Evolutionary conservation across 2,797 vertebrate species (phyloP), one percentile per base, ranked within the genome.

Genomic region (Rhynchonycteris naso): DNA sequence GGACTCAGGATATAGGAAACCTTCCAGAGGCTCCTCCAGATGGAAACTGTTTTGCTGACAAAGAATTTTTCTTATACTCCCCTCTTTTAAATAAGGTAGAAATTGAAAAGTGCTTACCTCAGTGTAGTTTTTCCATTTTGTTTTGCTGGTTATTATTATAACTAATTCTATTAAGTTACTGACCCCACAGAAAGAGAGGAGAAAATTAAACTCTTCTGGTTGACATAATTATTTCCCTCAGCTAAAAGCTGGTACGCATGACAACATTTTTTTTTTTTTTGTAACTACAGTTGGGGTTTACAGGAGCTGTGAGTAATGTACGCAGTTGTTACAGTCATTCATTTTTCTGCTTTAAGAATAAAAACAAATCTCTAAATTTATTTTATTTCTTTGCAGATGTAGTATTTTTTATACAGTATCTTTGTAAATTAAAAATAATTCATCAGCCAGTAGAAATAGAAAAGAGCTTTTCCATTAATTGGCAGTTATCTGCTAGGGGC

Each of bases 391-490:
- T 90, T 89, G 43, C 91, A 95, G 89, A 43, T 91, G 76, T 33
- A 80, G 59, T 82, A 33, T 81, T 87, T 66, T 61, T 35, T 78
- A 26, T 61, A 85, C 1, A 80, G 26, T 76, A 38, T 86, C 22
- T 86, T 97, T 93, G 92, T 86, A 86, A 90, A 71, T 79, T 75
- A 93, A 96, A 89, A 50, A 22, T 4, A n/a, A 90, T 88, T 61
- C 63, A 80, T 93, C 66, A 86, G 24, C 43, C 54, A 72, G 76
- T 95, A 80, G 94, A 96, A 96, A 88, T 50, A 50, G 59, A 50
- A 59, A 35, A 63, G 26, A 28, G 30, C 5, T 87, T 47, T 85
- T 61, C 50, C n/a, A 63, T 86, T 83, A 91, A 52, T 91, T 89
- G 91, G 50, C 63, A 95, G 43, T 93, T 79, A 81, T 88, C 61